phyloP scores from a whole-genome alignment of 2,797 vertebrate genomes.

The Clamator glandarius region DNA sequence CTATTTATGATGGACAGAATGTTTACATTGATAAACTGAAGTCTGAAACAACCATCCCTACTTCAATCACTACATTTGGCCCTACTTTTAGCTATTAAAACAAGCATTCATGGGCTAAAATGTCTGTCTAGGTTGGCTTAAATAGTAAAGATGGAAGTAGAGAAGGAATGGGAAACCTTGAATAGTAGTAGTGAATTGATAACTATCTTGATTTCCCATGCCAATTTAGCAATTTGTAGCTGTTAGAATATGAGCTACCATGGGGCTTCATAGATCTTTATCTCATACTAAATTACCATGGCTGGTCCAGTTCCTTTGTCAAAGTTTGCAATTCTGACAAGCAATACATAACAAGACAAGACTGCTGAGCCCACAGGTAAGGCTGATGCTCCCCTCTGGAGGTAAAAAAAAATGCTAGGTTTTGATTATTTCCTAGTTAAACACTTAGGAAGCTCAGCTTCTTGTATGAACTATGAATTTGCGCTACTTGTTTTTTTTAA shows the following conservation, averaged over 20 bases:
- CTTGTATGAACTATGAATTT: background rate
- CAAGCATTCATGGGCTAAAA: background rate
- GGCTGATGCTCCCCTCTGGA: background rate
- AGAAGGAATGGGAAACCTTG: background rate
- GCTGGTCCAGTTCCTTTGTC: background rate
- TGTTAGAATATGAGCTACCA: constrained; percentile 42
- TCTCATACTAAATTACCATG: constrained; percentile 37
- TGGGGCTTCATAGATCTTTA: constrained; percentile 41
- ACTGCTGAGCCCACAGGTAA: background rate
- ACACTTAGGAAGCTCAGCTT: background rate
- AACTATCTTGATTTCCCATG: constrained; percentile 32
- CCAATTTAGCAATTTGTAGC: constrained; percentile 65
- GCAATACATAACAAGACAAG: constrained; percentile 16
- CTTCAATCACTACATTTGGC: background rate
- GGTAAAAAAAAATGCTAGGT: background rate
- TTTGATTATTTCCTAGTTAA: constrained; percentile 10
- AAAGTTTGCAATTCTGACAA: background rate
- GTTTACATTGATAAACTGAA: background rate
- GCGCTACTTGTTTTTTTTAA: background rate
- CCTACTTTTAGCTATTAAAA: background rate
- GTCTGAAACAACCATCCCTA: background rate
- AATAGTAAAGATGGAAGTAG: background rate
- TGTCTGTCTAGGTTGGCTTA: background rate
- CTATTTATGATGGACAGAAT: background rate
- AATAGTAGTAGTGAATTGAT: constrained; percentile 2